Evolutionary conservation across 2,888 invertebrate genomes (phyloP).

Genomic region (Sminthurides aquaticus): DNA sequence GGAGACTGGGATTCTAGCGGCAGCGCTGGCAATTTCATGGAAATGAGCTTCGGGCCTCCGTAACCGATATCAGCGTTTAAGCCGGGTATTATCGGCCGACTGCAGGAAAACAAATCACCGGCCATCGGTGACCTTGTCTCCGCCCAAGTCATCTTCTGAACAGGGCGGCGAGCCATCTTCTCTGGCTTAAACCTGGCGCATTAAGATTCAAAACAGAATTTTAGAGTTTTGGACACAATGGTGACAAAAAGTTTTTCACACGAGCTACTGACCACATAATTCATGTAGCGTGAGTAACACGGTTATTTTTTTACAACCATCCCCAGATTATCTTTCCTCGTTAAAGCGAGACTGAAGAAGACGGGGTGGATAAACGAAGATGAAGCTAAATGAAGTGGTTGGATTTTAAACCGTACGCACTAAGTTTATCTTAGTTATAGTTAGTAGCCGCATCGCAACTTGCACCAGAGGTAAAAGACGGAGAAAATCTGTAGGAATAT

Average conservation of each 20-base stretch:
- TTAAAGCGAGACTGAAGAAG: neutral
- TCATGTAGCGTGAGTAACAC: conserved; percentile 3
- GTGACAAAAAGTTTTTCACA: neutral
- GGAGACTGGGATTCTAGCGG: conserved; percentile 40
- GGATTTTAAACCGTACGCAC: too few species aligned
- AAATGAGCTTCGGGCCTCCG: conserved; percentile 15
- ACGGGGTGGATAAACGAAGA: neutral
- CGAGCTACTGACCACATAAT: conserved; percentile 5
- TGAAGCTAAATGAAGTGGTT: too few species aligned
- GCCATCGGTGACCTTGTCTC: conserved; percentile 27
- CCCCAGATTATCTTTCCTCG: neutral
- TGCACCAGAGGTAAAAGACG: too few species aligned
- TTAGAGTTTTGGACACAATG: neutral
- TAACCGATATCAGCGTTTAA: neutral
- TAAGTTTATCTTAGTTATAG: too few species aligned
- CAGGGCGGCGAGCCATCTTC: conserved; percentile 34
- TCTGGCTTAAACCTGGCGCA: conserved; percentile 42
- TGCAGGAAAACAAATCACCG: conserved; percentile 41
- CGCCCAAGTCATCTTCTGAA: conserved; percentile 41
- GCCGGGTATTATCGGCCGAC: conserved; percentile 19
- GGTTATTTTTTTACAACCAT: conserved; percentile 1
- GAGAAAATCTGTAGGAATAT: too few species aligned
- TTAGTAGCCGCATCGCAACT: too few species aligned
- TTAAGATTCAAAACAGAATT: neutral
- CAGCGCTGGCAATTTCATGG: conserved; percentile 25